A percentile compares a stretch with the other conserved stretches of the same genome.
phyloP scores from a whole-genome alignment of 2,888 invertebrate species.

The Suillia variegata region DNA sequence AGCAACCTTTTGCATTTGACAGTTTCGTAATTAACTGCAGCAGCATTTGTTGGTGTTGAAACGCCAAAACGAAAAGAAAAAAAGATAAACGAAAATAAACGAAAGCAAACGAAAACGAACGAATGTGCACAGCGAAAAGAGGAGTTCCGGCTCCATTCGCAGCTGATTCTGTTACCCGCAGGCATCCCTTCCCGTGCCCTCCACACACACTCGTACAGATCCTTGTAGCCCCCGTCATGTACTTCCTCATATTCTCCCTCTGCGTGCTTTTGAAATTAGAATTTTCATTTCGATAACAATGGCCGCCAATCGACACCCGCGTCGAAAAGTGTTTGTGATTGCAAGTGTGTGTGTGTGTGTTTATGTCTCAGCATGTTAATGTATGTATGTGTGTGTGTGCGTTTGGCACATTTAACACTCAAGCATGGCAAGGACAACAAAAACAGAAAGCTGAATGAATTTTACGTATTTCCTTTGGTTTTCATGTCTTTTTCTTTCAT shows the following conservation, averaged over 20 bases:
- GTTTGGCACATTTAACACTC: constrained; percentile 1
- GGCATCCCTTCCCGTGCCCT: neutral
- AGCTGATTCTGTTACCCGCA: neutral
- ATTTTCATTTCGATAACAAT: constrained; percentile 12
- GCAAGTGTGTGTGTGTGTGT: neutral
- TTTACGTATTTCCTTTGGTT: no score
- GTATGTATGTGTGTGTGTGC: neutral
- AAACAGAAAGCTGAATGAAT: neutral
- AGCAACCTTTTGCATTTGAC: constrained; percentile 60
- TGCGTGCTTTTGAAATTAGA: constrained; percentile 16
- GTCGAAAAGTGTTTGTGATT: neutral
- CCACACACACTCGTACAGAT: neutral
- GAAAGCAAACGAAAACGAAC: neutral
- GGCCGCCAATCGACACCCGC: neutral
- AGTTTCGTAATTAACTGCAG: constrained; percentile 62
- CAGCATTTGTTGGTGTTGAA: constrained; percentile 28
- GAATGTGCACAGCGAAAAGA: constrained; percentile 9
- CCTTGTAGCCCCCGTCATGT: neutral
- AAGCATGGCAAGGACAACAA: neutral
- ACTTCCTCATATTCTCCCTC: neutral
- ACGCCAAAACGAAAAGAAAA: neutral
- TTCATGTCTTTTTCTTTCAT: neutral
- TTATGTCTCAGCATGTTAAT: no score
- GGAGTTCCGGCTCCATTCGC: neutral
- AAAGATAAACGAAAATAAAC: neutral